A percentile compares a stretch with the other conserved stretches of the same genome.
Evolutionary conservation across 2,113 vertebrate genomes (phyloP).

Genomic region (Rynchops niger): DNA sequence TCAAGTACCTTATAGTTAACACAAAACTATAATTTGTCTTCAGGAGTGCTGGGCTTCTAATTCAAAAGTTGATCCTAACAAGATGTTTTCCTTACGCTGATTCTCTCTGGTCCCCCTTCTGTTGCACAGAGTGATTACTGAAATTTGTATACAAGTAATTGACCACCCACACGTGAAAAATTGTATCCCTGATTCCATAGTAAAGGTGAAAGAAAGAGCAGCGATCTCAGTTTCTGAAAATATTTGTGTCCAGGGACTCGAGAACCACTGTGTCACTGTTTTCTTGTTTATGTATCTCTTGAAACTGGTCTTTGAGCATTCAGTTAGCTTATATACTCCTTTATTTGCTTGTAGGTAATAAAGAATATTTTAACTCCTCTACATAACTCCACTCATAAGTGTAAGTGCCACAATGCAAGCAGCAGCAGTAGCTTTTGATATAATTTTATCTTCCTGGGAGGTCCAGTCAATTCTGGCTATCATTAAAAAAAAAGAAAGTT

Average conservation of each 20-base stretch:
- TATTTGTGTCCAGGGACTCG: neutral
- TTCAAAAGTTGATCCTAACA: neutral
- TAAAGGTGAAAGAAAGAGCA: neutral
- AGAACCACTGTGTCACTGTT: neutral
- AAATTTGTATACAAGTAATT: neutral
- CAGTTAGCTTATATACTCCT: neutral
- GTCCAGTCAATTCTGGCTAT: neutral
- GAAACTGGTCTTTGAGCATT: neutral
- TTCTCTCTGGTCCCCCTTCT: neutral
- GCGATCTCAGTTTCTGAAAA: neutral
- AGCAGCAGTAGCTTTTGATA: neutral
- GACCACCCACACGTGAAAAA: neutral
- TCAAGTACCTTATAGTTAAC: neutral
- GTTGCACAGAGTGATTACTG: neutral
- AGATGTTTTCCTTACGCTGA: neutral
- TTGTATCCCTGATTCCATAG: neutral
- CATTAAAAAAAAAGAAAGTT: neutral
- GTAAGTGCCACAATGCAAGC: neutral
- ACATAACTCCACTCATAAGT: neutral
- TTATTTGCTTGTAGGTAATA: neutral
- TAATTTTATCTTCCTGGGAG: neutral
- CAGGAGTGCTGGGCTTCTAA: neutral
- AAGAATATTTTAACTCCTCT: neutral
- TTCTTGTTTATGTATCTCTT: neutral
- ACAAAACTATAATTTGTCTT: neutral